phyloP scores from a whole-genome alignment of 92 coral and sea anemone species.

The Galaxea fascicularis region DNA sequence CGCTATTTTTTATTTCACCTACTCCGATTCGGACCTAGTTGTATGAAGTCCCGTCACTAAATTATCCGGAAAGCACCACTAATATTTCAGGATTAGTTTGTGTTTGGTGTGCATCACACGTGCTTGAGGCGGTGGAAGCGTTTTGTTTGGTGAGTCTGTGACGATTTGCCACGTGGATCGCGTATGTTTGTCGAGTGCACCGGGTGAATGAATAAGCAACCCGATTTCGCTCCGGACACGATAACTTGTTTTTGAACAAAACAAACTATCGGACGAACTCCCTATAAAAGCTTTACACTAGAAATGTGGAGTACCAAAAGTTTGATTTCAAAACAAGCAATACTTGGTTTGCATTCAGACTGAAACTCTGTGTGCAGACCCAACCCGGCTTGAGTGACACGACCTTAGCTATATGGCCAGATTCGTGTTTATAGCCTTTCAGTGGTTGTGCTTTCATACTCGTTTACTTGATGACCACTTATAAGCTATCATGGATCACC shows the following conservation, averaged over 20 bases:
- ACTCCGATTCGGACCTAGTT: background rate
- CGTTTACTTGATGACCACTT: too few relatives aligned
- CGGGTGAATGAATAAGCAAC: background rate
- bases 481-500: too few relatives aligned
- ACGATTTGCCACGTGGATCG: background rate
- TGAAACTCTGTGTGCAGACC: too few relatives aligned
- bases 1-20: background rate
- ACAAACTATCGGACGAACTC: too few relatives aligned
- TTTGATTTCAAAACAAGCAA: too few relatives aligned
- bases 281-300: too few relatives aligned
- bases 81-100: background rate
- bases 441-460: too few relatives aligned
- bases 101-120: constrained; percentile 2
- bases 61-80: constrained; percentile 3
- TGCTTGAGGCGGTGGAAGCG: constrained; percentile 2
- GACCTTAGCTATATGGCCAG: too few relatives aligned
- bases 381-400: too few relatives aligned
- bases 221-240: background rate
- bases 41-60: background rate
- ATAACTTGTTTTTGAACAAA: background rate
- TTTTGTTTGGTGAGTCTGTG: background rate
- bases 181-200: background rate
- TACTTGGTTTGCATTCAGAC: too few relatives aligned
- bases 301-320: too few relatives aligned
- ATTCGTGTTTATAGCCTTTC: too few relatives aligned